Percentiles rank a stretch among this genome's conserved stretches.
Evolutionary conservation across 2,888 invertebrate species (phyloP).

Genomic region (Acleris literana): DNA sequence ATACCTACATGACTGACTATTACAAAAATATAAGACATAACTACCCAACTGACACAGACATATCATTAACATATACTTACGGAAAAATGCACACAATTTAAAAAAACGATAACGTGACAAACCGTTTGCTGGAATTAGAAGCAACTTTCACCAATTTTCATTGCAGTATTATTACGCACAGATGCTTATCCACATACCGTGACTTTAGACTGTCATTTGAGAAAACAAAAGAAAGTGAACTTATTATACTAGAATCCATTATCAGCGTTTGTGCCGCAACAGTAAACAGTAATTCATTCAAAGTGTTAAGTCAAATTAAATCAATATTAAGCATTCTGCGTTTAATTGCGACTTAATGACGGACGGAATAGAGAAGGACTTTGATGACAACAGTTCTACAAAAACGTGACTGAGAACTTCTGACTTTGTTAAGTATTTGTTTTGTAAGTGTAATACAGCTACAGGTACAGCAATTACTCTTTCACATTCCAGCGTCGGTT

Average conservation of each 20-base stretch:
- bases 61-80: too few species aligned
- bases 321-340: constrained; percentile 19
- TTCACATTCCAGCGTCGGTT: constrained; percentile 80
- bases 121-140: constrained; percentile 40
- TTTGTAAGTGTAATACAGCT: not conserved
- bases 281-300: constrained; percentile 22
- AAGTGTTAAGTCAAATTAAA: constrained; percentile 15
- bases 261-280: constrained; percentile 21
- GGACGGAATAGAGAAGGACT: constrained; percentile 7
- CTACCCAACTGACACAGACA: too few species aligned
- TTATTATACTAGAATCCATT: constrained; percentile 20
- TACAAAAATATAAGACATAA: too few species aligned
- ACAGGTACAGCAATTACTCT: constrained; percentile 42
- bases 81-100: constrained; percentile 11
- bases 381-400: constrained; percentile 18
- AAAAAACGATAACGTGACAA: constrained; percentile 33
- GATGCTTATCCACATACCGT: constrained; percentile 25
- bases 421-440: constrained; percentile 11
- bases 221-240: constrained; percentile 35
- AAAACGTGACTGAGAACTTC: constrained; percentile 21
- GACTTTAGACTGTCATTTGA: constrained; percentile 23
- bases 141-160: constrained; percentile 29
- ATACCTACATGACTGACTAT: too few species aligned
- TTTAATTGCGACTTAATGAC: constrained; percentile 18
- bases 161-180: constrained; percentile 18